A percentile compares a stretch with the other conserved stretches of the same genome.
phyloP scores from a whole-genome alignment of 23 tunicate genomes.

The Trididemnum nubilum region DNA sequence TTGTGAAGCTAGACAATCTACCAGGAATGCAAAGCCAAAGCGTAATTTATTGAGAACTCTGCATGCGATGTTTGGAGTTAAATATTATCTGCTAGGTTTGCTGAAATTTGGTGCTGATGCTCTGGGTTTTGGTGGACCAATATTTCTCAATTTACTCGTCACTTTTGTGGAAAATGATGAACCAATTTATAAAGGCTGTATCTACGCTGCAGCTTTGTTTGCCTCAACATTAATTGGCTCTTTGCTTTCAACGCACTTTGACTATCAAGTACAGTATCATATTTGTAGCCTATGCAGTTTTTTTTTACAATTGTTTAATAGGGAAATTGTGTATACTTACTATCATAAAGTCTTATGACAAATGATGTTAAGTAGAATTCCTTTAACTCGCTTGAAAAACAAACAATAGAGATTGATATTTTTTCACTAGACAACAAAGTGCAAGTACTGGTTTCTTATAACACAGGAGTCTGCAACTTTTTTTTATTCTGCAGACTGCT shows the following conservation, averaged over 20 bases:
- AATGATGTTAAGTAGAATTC: too few relatives aligned
- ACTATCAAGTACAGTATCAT: slow-evolving; percentile 86
- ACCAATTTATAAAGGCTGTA: slow-evolving; percentile 66
- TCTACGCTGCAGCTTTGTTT: slow-evolving; percentile 81
- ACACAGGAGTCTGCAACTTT: too few relatives aligned
- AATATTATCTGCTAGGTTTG: slow-evolving; percentile 63
- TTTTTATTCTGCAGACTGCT: too few relatives aligned
- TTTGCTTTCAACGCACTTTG: slow-evolving; percentile 79
- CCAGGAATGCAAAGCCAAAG: slow-evolving; percentile 9
- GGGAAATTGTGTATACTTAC: too few relatives aligned
- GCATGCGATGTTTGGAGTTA: slow-evolving; percentile 49
- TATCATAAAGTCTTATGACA: too few relatives aligned
- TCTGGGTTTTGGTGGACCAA: slow-evolving; percentile 83
- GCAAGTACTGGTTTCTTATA: too few relatives aligned
- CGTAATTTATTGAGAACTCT: slow-evolving; percentile 36
- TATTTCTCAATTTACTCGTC: slow-evolving; percentile 67
- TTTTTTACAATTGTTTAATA: not conserved
- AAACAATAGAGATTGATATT: too few relatives aligned
- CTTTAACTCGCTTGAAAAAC: too few relatives aligned
- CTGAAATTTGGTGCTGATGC: slow-evolving; percentile 64
- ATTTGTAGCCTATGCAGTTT: too few relatives aligned
- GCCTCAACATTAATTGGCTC: slow-evolving; percentile 61
- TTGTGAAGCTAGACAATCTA: not conserved
- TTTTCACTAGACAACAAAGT: too few relatives aligned
- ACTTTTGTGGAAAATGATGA: slow-evolving; percentile 73